Evolutionary conservation across 2,113 vertebrate species (phyloP), one percentile per base, ranked within the genome.

Genomic region (Plecotus auritus): DNA sequence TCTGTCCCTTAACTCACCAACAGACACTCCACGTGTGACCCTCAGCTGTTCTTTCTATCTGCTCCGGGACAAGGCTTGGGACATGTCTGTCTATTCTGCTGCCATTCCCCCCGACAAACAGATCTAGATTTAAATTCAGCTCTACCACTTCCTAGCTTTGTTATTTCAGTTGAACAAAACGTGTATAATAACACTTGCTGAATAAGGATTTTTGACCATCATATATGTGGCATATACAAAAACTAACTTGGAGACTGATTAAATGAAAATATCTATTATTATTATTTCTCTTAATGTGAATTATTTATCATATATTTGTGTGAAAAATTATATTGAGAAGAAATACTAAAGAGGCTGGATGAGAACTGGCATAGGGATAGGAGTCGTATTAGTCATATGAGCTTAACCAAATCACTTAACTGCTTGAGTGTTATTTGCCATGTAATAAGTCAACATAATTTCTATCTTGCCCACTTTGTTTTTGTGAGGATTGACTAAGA

Each of bases 91-190:
- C n/a, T n/a, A n/a, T n/a, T n/a, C n/a, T n/a, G n/a, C n/a, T n/a
- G n/a, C n/a, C n/a, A n/a, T n/a, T n/a, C n/a, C n/a, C n/a, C n/a
- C n/a, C n/a, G n/a, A n/a, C 86, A 94, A 56, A 69, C 23, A 93
- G 32, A 76, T 66, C 17, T 88, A 22, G 35, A 78, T 94, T 95
- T 70, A 92, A 80, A 87, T 85, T 88, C 66, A 89, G 14, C 28
- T 72, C 35, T 83, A 17, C 5, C 13, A 91, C 9, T 69, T 56
- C 13, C 10, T 70, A 59, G 26, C 17, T 84, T 78, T 84, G 54
- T 18, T 86, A 59, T 86, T 56, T 70, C 80, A 83, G 28, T 4
- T 85, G 18, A 61, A 87, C 84, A 90, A 90, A 66, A 49, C 23
- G 23, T 72, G 1, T 54, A 16, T 69, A 77, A 81, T 54, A 54